Evolutionary conservation across 2,888 invertebrate species (phyloP).

Genomic region (Phragmatobia fuliginosa): DNA sequence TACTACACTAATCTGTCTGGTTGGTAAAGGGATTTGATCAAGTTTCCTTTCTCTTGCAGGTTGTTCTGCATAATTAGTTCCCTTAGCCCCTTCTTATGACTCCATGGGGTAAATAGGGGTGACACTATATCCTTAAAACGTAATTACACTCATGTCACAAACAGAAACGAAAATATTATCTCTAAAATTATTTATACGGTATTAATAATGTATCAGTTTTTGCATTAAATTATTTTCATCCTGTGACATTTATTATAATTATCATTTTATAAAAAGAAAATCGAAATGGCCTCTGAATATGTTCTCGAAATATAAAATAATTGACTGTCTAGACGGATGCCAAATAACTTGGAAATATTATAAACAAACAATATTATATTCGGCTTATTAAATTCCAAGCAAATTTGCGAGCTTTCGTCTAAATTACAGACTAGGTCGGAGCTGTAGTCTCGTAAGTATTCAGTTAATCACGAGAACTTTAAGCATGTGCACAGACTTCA

Average conservation of each 20-base stretch:
- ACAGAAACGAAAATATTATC: too few species aligned
- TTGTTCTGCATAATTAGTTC: too few species aligned
- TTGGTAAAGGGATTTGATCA: too few species aligned
- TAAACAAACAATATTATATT: neutral
- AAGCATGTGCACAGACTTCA: neutral
- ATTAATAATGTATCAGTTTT: too few species aligned
- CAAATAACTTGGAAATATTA: neutral
- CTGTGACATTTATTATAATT: neutral
- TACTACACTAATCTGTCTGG: too few species aligned
- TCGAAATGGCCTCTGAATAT: neutral
- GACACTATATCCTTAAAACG: too few species aligned
- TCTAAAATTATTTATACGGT: too few species aligned
- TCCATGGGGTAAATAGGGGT: too few species aligned
- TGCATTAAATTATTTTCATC: too few species aligned
- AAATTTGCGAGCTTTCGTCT: conserved; percentile 10
- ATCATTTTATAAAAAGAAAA: neutral
- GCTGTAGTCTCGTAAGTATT: conserved; percentile 37
- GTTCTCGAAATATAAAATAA: neutral
- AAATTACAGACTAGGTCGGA: conserved; percentile 19
- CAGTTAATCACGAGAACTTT: conserved; percentile 36
- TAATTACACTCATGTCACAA: too few species aligned
- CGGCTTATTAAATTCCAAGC: conserved; percentile 24
- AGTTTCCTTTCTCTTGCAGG: too few species aligned
- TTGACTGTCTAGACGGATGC: neutral
- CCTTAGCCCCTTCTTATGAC: too few species aligned